phyloP scores from a whole-genome alignment of 1,140 invertebrate species.

The Heliconius nattereri region DNA sequence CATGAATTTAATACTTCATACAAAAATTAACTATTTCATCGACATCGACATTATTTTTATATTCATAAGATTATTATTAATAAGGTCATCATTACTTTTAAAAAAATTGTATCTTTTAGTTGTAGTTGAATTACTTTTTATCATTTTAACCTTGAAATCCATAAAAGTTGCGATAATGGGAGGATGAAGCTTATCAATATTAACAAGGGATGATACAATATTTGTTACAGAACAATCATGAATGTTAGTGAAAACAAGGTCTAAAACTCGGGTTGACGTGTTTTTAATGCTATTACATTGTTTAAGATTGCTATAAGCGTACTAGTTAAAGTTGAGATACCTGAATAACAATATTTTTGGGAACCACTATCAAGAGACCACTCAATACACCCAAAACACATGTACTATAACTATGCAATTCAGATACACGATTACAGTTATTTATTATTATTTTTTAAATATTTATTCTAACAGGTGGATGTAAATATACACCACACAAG shows the following conservation, averaged over 20 bases:
- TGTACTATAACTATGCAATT: too few species aligned
- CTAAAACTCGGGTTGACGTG: not conserved
- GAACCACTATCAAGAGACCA: too few species aligned
- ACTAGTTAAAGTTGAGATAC: too few species aligned
- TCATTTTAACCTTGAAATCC: not conserved
- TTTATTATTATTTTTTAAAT: too few species aligned
- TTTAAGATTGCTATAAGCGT: not conserved
- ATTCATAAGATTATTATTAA: not conserved
- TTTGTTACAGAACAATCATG: not conserved
- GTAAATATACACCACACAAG: too few species aligned
- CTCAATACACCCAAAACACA: too few species aligned
- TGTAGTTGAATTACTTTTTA: not conserved
- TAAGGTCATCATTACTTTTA: conserved; percentile 8
- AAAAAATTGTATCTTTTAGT: not conserved
- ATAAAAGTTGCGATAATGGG: conserved; percentile 10
- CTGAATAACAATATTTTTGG: too few species aligned
- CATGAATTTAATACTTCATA: not conserved
- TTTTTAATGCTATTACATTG: conserved; percentile 1
- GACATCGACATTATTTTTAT: too few species aligned
- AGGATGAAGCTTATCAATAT: conserved; percentile 8
- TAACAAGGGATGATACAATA: not conserved
- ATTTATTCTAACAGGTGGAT: too few species aligned
- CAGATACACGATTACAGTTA: too few species aligned
- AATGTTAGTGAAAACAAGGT: not conserved
- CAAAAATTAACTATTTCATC: too few species aligned